A percentile compares a stretch with the other conserved stretches of the same genome.
Evolutionary conservation across 2,888 invertebrate genomes (phyloP).

Genomic region (Bugulina stolonifera): DNA sequence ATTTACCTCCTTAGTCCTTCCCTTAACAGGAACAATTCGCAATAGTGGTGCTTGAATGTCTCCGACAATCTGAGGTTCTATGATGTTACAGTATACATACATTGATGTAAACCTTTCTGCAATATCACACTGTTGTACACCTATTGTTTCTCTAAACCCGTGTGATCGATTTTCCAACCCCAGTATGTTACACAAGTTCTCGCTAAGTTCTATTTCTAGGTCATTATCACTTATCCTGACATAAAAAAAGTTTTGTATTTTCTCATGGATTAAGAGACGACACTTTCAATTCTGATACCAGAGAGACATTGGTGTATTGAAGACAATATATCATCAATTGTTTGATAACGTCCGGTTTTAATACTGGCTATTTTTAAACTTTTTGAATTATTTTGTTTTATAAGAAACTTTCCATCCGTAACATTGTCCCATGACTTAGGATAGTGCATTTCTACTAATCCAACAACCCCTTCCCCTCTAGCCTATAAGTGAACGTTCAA

Average conservation of each 20-base stretch:
- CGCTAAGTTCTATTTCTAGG: background rate
- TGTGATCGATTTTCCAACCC: background rate
- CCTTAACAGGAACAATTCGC: background rate
- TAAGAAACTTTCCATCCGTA: background rate
- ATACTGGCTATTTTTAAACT: background rate
- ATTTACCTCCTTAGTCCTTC: background rate
- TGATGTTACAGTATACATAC: background rate
- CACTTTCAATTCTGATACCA: background rate
- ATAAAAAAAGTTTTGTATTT: background rate
- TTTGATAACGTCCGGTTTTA: background rate
- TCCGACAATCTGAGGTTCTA: background rate
- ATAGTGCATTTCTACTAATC: background rate
- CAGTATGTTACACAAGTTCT: background rate
- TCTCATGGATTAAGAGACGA: background rate
- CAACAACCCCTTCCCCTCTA: background rate
- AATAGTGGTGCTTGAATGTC: background rate
- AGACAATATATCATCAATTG: background rate
- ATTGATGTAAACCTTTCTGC: background rate
- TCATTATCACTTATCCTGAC: background rate
- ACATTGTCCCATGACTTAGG: background rate
- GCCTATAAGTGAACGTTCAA: background rate
- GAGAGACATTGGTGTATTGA: background rate
- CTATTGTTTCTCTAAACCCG: background rate
- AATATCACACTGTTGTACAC: background rate
- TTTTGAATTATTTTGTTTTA: background rate